Evolutionary conservation across 2,113 vertebrate genomes (phyloP), one percentile per base, ranked within the genome.

Genomic region (Gymnocephalus cernua): DNA sequence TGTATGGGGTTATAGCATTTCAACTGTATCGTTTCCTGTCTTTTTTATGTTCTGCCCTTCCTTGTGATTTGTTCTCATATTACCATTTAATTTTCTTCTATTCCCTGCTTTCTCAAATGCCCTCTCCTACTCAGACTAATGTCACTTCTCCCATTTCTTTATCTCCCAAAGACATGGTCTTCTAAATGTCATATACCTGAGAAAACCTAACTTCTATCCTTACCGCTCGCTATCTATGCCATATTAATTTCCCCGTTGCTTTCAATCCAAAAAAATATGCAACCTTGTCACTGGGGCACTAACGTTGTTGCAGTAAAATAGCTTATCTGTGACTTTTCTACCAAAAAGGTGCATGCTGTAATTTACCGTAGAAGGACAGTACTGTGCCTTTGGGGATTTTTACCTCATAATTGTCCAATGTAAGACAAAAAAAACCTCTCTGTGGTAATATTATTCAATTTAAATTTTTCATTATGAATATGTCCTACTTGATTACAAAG

Each of bases 261-360:
- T 64, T 82, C 7, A 63, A 59, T 75, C 80, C 29, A 53, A 67
- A 73, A 69, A 75, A 71, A 59, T 50, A 50, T 74, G 27, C 70
- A 77, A 75, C 61, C 80, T 86, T 68, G 76, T 82, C 83, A 65
- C 1, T n/a, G 38, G 19, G 18, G 23, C 45, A 2, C n/a, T 12
- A 25, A 81, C n/a, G 2, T 3, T 9, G 57, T 41, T 23, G 9
- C 58, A 18, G 47, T 4, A 56, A 41, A 80, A 77, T 29, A 73
- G 76, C 85, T 74, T 87, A 85, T 83, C 72, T 58, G 61, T 77
- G 64, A 48, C 48, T 81, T 47, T 81, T 29, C 35, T 27, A 16
- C 65, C 47, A 74, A 73, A 50, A 72, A 56, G 62, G n/a, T 1
- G 0, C 8, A 14, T 27, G 27, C 79, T 29, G 35, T 88, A 77